A percentile compares a stretch with the other conserved stretches of the same genome.
Conservation (phyloP, 2,797 vertebrate genomes). For the Prionace glauca region DNA sequence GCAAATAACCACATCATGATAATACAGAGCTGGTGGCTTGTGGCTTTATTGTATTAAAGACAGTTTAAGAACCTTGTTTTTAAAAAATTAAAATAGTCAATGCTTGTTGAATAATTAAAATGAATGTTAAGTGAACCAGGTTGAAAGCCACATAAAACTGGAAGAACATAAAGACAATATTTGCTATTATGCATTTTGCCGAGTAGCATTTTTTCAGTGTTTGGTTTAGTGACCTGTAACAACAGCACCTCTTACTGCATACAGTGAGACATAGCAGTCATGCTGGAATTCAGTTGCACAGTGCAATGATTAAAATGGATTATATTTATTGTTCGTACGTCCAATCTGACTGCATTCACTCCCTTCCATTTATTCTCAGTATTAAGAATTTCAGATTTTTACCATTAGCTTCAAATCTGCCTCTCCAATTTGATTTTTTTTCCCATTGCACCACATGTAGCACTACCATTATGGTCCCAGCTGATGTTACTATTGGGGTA, state of each 20-base stretch:
- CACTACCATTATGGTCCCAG: background rate
- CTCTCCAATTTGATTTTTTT: background rate
- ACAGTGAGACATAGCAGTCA: background rate
- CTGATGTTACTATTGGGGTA: too few relatives aligned
- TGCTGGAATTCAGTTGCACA: background rate
- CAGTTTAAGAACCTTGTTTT: constrained; percentile 21
- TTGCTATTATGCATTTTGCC: background rate
- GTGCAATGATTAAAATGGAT: background rate
- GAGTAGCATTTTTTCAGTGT: background rate
- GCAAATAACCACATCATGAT: background rate
- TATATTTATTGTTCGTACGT: background rate
- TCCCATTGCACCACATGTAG: background rate
- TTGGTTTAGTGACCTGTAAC: constrained; percentile 10
- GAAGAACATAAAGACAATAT: background rate
- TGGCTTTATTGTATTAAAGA: constrained; percentile 25
- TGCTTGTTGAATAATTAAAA: constrained; percentile 20
- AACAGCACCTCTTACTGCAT: constrained; percentile 34
- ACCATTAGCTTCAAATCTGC: background rate
- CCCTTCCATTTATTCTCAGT: background rate
- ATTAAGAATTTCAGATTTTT: background rate
- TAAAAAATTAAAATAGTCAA: constrained; percentile 14
- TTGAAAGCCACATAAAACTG: background rate
- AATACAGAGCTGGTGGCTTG: background rate
- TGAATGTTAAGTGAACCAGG: background rate
- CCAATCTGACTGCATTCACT: background rate